Base-by-base conservation (phyloP, 2,888 invertebrate species). In the Scaptomyza caliginosa region DNA sequence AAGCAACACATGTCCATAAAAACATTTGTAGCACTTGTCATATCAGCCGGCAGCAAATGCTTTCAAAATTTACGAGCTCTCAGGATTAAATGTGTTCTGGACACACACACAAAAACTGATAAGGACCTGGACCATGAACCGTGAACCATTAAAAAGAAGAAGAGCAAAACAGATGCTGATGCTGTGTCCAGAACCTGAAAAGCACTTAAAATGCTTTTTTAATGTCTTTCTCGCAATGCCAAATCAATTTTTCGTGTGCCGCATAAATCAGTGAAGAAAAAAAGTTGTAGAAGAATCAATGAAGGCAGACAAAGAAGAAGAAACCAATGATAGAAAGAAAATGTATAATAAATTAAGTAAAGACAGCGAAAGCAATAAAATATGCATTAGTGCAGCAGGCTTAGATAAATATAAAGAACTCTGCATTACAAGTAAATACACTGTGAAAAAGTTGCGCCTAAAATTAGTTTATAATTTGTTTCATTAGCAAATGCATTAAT, bases 1-100 rank as follows among this genome's bases (percentile, higher is more conserved):
- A 79, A 66, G 85, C 74, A 84, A 78, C 80, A 84, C 70, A 84
- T 81, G 85, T 68, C 60, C 78, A 77, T 69, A 73, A 75, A 75
- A 80, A 57, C 78, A 80, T 77, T 69, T 77, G 26, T 67, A 67
- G 59, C 78, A 81, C 85, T 84, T 81, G 82, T 81, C 78, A 74
- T 81, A 81, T 81, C 81, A 81, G 73, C 52, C 48, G 28, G 26
- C 28, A 28, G 11, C 24, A 43, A 72, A 67, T 54, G 60, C 50
- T 34, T 16, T 28, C 24, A 7, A 60, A 49, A 76, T 81, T 84
- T 81, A 81, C 59, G 84, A 78, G 55, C 59, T 38, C 58, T 39
- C 58, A 38, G 63, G 66, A 59, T 34, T 52, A 57, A 64, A 63
- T 45, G 43, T 34, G 49, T 32, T 16, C 49, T 67, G 68, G 63